Base-by-base conservation (phyloP, 2,797 vertebrate genomes). In the Apodemus agrarius region DNA sequence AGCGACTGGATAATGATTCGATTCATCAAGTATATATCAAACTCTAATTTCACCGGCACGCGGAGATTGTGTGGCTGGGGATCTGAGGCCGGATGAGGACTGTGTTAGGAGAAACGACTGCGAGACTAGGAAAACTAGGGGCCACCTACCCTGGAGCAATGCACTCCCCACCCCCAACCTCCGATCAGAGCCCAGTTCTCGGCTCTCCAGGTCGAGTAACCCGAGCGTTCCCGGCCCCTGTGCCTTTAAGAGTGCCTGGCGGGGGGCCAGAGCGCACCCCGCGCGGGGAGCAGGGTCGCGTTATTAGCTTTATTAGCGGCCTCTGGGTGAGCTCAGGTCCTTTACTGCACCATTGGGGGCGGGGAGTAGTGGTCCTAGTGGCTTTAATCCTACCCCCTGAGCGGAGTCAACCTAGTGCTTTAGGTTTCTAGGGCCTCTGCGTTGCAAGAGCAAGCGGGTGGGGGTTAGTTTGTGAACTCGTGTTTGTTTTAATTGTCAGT, bases 401-500 rank as follows among this genome's bases (percentile, higher is more conserved):
- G 79, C 49, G 1, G 63, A 87, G 88, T 75, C 91, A 6, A 94
- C 87, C 95, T 9, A 0, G 93, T 91, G 81, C 95, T 90, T 96
- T 92, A 93, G 79, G 93, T 93, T 97, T 75, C 97, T 94, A 40
- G 97, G 97, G 98, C 98, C 98, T 98, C 97, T 85, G 97, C 91
- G 61, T 94, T 95, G 97, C 94, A 96, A 95, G 96, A 96, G 91
- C 97, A 96, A 96, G 91, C 97, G 43, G 94, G 95, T 21, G 59
- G 96, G 96, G 95, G 92, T 67, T 97, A 95, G 96, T 97, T 97
- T 97, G 97, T 92, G 97, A 95, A 94, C 97, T 97, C 98, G 97
- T 98, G 98, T 98, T 98, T 99, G 98, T 98, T 98, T 98, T 98
- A 98, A 98, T 98, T 98, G 98, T 98, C 98, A 98, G 93, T 98